Conservation (phyloP, 2,113 vertebrate species). For the Odontophorus gujanensis region DNA sequence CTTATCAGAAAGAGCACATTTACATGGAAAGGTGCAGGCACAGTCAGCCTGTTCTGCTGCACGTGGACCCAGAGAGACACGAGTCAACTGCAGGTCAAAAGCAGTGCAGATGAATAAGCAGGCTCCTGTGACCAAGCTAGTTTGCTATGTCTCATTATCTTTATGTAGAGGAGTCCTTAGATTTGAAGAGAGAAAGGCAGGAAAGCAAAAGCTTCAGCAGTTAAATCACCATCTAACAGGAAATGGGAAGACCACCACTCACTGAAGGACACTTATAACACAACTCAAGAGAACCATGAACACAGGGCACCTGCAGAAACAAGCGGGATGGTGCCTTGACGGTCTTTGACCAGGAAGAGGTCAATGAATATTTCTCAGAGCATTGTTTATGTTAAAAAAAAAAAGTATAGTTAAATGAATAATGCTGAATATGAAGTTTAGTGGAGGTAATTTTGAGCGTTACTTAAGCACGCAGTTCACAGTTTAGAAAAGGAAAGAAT, state of each 20-base stretch:
- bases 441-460: slow-evolving; percentile 6
- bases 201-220: neutral
- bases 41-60: neutral
- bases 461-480: slow-evolving; percentile 1
- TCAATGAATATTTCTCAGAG: neutral
- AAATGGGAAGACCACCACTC: neutral
- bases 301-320: neutral
- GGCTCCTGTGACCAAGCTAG: neutral
- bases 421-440: slow-evolving; percentile 37
- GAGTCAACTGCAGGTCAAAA: neutral
- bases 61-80: neutral
- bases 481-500: slow-evolving; percentile 2
- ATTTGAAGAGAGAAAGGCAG: neutral
- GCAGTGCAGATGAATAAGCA: neutral
- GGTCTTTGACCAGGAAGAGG: neutral
- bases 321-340: neutral
- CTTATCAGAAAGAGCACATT: neutral
- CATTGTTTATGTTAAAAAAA: neutral
- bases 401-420: neutral
- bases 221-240: neutral
- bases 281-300: neutral
- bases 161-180: neutral
- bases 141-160: neutral
- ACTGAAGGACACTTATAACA: neutral
- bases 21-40: neutral